Evolutionary conservation across 2,797 vertebrate species (phyloP), one percentile per base, ranked within the genome.

Genomic region (Enteromius treurensis): DNA sequence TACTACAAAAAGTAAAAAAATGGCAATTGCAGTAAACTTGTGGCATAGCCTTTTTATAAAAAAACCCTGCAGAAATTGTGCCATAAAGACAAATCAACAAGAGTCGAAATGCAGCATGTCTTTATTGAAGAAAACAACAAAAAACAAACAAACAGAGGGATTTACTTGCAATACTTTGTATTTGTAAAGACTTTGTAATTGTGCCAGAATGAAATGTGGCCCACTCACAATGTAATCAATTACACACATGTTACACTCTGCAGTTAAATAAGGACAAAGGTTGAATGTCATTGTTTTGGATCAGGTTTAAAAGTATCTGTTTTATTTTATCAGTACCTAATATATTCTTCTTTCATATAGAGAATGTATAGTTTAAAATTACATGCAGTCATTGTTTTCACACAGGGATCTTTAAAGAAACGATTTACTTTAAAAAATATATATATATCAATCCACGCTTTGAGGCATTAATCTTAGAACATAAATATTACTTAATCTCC

Each of bases 381-480:
- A 73, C 23, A 10, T 51, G 1, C 47, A 51, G 17, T 51, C 47
- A 8, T 40, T 40, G 8, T 34, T 34, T 34, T 34, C 32, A 32
- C 34, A 34, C 34, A 34, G 34, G 3, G 34, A 34, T 40, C 37
- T 40, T 40, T 40, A 40, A 40, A 40, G 2, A 51, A 51, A 1
- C 14, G 5, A 49, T 49, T 73, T 5, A 32, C 4, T 17, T 51
- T 32, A 26, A 26, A 26, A 26, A 26, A 26, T 1, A 26, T 1
- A 26, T 1, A 26, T 51, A 17, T 2, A 47, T 15, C 2, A 49
- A 13, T 23, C 34, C 32, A n/a, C 19, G 0, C 21, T 53, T 53
- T 34, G n/a, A 58, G 55, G 6, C 71, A 74, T n/a, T 14, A 75
- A 75, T 53, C 19, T 74, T 53, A 74, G 47, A 74, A 21, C 29